phyloP scores from a whole-genome alignment of 2,888 invertebrate genomes.

The Rhagophthalmus giganteus region DNA sequence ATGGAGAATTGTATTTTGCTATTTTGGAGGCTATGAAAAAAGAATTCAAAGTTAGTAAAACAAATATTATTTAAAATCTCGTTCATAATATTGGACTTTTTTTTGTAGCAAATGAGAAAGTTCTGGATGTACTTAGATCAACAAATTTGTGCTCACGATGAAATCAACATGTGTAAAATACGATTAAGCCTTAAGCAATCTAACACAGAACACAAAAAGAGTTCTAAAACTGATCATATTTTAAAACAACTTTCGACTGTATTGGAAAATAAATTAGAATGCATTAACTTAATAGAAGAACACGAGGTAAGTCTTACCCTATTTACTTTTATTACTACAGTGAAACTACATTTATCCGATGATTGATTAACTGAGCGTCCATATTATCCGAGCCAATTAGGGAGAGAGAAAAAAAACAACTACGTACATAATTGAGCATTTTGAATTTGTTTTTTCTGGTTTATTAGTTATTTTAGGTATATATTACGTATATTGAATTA shows the following conservation, averaged over 20 bases:
- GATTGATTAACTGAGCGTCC: too few relatives aligned
- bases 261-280: constrained; percentile 48
- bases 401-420: too few relatives aligned
- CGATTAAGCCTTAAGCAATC: constrained; percentile 60
- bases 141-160: constrained; percentile 65
- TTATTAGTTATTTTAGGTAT: too few relatives aligned
- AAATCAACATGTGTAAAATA: constrained; percentile 71
- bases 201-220: constrained; percentile 30
- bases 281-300: constrained; percentile 51
- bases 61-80: neutral
- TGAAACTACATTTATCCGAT: too few relatives aligned
- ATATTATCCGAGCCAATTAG: neutral
- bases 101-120: constrained; percentile 49
- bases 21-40: constrained; percentile 65
- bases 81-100: constrained; percentile 22
- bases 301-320: constrained; percentile 47
- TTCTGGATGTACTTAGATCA: constrained; percentile 53
- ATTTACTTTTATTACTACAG: neutral
- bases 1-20: constrained; percentile 60
- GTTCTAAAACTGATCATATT: constrained; percentile 33
- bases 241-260: constrained; percentile 49
- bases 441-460: too few relatives aligned
- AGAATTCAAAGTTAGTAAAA: constrained; percentile 61
- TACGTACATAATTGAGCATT: too few relatives aligned
- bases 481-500: too few relatives aligned